Conservation (phyloP, 2,797 vertebrate genomes). For the Chromis chromis region DNA sequence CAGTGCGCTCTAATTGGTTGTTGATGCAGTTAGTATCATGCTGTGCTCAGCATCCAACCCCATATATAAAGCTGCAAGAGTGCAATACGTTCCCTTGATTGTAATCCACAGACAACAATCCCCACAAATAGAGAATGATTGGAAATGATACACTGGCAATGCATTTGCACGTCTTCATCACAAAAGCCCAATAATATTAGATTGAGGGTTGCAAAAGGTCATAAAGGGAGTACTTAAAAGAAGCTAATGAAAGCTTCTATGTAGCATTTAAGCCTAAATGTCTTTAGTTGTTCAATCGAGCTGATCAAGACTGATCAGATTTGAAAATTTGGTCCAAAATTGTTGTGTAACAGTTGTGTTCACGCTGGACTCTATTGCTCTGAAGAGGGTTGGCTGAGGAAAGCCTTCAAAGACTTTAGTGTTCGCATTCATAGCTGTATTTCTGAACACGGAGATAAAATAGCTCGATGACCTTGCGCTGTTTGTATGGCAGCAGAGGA, state of each 20-base stretch:
- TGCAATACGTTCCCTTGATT: conserved; percentile 16
- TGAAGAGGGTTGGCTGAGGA: conserved; percentile 16
- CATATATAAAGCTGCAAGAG: conserved; percentile 5
- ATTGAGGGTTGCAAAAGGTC: conserved; percentile 10
- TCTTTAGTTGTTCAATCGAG: not conserved
- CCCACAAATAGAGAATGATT: conserved; percentile 35
- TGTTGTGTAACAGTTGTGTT: not conserved
- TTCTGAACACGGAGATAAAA: conserved; percentile 32
- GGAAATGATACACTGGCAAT: conserved; percentile 7
- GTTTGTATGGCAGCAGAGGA: conserved; percentile 34
- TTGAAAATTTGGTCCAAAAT: not conserved
- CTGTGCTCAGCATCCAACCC: conserved; percentile 62
- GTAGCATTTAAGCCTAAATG: not conserved
- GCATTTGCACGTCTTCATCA: not conserved
- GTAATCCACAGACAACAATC: conserved; percentile 22
- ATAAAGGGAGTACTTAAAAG: not conserved
- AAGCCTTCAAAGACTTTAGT: conserved; percentile 22
- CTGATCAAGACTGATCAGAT: not conserved
- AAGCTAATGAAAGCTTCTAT: no score
- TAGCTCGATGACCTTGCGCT: conserved; percentile 58
- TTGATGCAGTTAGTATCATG: conserved; percentile 53
- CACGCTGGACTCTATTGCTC: not conserved
- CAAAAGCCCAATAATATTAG: conserved; percentile 12
- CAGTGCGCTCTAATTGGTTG: conserved; percentile 40
- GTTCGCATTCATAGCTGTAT: conserved; percentile 19